Evolutionary conservation across 2,888 invertebrate species (phyloP).

Genomic region (Crocallis elinguaria): DNA sequence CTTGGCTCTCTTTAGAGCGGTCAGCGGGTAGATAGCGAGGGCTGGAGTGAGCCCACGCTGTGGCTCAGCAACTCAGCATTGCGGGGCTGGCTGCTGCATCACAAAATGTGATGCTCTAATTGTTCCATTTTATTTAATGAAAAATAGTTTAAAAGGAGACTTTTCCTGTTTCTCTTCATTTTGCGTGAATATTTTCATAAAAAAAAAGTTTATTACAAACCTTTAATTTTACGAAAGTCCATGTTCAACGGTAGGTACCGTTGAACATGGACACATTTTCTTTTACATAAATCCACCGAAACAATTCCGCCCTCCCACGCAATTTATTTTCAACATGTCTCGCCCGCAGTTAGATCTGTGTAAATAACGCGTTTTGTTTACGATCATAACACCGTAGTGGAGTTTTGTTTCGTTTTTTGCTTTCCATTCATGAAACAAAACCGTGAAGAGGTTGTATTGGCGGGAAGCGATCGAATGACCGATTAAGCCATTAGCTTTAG

Average conservation of each 20-base stretch:
- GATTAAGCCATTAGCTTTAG: conserved; percentile 76
- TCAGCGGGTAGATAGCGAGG: conserved; percentile 73
- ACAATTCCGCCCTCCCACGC: conserved; percentile 11
- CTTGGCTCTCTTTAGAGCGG: conserved; percentile 67
- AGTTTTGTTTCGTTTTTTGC: conserved; percentile 62
- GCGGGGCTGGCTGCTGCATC: conserved; percentile 53
- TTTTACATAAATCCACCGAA: background rate
- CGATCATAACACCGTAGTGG: conserved; percentile 63
- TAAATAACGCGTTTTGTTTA: conserved; percentile 60
- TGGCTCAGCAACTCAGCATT: conserved; percentile 57
- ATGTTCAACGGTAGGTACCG: background rate
- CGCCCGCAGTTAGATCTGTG: conserved; percentile 32
- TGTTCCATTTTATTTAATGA: conserved; percentile 15
- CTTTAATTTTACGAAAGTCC: background rate
- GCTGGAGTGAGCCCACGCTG: conserved; percentile 48
- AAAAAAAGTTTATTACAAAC: no score
- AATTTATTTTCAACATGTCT: conserved; percentile 11
- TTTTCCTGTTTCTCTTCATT: background rate
- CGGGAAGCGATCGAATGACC: conserved; percentile 69
- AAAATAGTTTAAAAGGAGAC: background rate
- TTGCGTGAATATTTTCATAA: no score
- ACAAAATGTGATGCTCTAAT: conserved; percentile 37
- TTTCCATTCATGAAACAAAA: conserved; percentile 72
- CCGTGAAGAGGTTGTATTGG: conserved; percentile 68
- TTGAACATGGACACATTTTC: background rate